Percentiles rank a stretch among this genome's conserved stretches.
Evolutionary conservation across 2,888 invertebrate species (phyloP).

Genomic region (Cheilosia scutellata): DNA sequence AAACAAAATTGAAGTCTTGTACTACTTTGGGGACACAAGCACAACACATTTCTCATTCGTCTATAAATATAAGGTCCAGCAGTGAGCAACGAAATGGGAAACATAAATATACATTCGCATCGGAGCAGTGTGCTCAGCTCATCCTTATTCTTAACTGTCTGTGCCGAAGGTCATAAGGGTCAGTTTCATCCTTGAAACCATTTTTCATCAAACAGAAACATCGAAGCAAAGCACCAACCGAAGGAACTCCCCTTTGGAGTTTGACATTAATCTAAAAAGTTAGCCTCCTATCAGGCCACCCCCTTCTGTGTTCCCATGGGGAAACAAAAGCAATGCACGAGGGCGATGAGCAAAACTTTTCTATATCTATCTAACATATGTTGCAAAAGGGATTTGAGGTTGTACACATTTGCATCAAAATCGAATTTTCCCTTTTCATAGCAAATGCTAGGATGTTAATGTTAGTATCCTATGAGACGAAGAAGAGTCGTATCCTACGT

Average conservation of each 20-base stretch:
- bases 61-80: conserved; percentile 68
- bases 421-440: conserved; percentile 63
- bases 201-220: conserved; percentile 61
- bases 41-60: conserved; percentile 46
- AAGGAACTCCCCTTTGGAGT: conserved; percentile 62
- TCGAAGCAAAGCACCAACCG: conserved; percentile 30
- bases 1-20: conserved; percentile 25
- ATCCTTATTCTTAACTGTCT: conserved; percentile 37
- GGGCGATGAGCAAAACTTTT: conserved; percentile 40
- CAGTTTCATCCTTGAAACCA: conserved; percentile 56
- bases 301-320: conserved; percentile 27
- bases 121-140: conserved; percentile 41
- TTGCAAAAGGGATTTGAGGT: conserved; percentile 66
- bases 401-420: conserved; percentile 73
- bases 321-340: conserved; percentile 52
- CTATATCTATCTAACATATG: conserved; percentile 65
- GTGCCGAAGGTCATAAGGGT: conserved; percentile 69
- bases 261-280: conserved; percentile 74
- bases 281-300: conserved; percentile 28
- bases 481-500: conserved; percentile 14
- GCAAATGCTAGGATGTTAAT: background rate
- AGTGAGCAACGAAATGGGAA: conserved; percentile 8
- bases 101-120: conserved; percentile 47
- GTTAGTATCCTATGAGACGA: conserved; percentile 15
- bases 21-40: conserved; percentile 50